Evolutionary conservation across 1,140 invertebrate genomes (phyloP).

Genomic region (Atta texana): DNA sequence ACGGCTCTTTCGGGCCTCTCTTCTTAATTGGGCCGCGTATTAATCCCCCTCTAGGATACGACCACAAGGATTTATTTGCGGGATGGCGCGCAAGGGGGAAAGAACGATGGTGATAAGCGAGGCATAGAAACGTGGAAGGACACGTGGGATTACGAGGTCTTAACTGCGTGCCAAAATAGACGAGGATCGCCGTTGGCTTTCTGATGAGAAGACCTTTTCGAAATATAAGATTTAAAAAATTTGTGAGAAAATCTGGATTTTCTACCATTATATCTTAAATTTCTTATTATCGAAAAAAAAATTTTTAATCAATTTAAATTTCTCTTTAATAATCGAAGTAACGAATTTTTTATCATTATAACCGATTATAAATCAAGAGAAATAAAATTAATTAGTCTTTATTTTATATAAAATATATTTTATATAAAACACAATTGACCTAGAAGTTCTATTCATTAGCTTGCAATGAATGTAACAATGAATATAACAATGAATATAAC

Average conservation of each 20-base stretch:
- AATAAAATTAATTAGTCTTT: background rate
- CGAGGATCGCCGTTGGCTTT: constrained; percentile 59
- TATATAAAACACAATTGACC: too few relatives aligned
- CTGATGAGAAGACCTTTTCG: background rate
- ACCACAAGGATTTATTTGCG: constrained; percentile 72
- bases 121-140: constrained; percentile 63
- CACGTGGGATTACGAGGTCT: constrained; percentile 75
- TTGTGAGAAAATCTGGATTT: background rate
- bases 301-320: background rate
- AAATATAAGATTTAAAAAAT: background rate
- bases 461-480: too few relatives aligned
- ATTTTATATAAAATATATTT: background rate
- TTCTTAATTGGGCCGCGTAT: constrained; percentile 77
- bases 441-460: too few relatives aligned
- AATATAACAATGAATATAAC: too few relatives aligned
- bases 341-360: background rate
- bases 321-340: background rate
- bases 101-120: constrained; percentile 66
- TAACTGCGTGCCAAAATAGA: constrained; percentile 69
- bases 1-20: constrained; percentile 46
- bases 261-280: background rate
- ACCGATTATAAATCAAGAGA: background rate
- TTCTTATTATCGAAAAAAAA: background rate
- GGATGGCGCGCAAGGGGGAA: constrained; percentile 13
- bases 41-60: constrained; percentile 66